Conservation (phyloP, 2,888 invertebrate species). For the Cryptops parisi region DNA sequence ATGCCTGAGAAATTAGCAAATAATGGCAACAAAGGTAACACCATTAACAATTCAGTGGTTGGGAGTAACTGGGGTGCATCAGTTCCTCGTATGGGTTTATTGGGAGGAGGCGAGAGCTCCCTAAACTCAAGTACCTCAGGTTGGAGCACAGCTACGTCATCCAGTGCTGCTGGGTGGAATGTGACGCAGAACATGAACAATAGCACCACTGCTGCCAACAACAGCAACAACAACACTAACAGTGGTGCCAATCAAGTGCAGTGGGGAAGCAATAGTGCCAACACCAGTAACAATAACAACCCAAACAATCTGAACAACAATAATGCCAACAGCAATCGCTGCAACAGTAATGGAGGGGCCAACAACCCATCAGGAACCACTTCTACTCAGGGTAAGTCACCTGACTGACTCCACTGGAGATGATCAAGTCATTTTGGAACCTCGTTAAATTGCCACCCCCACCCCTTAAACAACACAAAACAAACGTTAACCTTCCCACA, state of each 20-base stretch:
- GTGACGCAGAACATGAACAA: constrained; percentile 1
- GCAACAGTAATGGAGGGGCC: constrained; percentile 15
- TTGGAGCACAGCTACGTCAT: constrained; percentile 44
- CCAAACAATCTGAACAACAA: constrained; percentile 10
- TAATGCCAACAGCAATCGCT: constrained; percentile 13
- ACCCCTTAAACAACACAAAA: no score
- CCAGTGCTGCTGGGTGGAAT: constrained; percentile 16
- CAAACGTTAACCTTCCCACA: no score
- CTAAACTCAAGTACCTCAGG: constrained; percentile 55
- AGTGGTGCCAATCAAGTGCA: constrained; percentile 10
- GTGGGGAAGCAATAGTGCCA: constrained; percentile 24
- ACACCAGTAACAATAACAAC: constrained; percentile 16
- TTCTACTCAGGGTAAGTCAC: constrained; percentile 13
- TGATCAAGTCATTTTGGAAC: no score
- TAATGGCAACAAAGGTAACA: neutral
- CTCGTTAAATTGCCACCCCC: no score
- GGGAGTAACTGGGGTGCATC: constrained; percentile 12
- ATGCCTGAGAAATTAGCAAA: constrained; percentile 3
- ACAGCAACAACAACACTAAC: constrained; percentile 21
- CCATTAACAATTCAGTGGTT: neutral
- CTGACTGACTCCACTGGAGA: neutral
- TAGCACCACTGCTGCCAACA: constrained; percentile 23
- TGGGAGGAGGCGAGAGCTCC: constrained; percentile 68
- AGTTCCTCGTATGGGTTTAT: constrained; percentile 45
- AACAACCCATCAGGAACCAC: constrained; percentile 22